A percentile compares a stretch with the other conserved stretches of the same genome.
phyloP scores from a whole-genome alignment of 2,888 invertebrate genomes.

The Drosophila antonietae region DNA sequence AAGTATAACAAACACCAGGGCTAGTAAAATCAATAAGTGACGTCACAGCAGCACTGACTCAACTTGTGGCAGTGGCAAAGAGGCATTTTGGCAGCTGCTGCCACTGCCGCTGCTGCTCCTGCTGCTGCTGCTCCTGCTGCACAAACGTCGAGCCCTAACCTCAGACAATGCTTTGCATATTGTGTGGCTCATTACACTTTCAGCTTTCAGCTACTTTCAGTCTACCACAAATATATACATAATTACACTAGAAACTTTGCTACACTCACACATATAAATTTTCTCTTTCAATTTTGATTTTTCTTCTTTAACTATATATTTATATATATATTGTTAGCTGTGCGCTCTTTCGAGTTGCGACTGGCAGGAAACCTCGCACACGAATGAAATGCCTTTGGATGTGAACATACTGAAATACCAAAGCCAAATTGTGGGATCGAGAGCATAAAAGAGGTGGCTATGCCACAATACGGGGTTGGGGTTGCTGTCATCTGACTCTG shows the following conservation, averaged over 20 bases:
- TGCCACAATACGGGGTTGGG: slow-evolving; percentile 9
- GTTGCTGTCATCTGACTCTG: slow-evolving; percentile 3
- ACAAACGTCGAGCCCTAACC: slow-evolving; percentile 46
- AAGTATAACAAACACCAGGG: slow-evolving; percentile 36
- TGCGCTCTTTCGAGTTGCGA: slow-evolving; percentile 33
- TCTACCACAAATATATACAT: background rate
- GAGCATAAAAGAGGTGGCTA: slow-evolving; percentile 43
- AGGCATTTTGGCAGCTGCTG: slow-evolving; percentile 9
- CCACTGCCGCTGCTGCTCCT: background rate
- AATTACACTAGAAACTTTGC: background rate
- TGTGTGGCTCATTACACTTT: slow-evolving; percentile 14
- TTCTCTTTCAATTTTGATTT: background rate
- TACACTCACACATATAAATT: slow-evolving; percentile 21
- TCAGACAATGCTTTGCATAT: slow-evolving; percentile 45
- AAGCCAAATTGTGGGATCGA: slow-evolving; percentile 53
- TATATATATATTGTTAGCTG: slow-evolving; percentile 3
- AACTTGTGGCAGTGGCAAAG: slow-evolving; percentile 41
- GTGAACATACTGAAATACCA: slow-evolving; percentile 37
- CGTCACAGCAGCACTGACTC: slow-evolving; percentile 55
- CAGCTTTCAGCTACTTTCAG: background rate
- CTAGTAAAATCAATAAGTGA: slow-evolving; percentile 63
- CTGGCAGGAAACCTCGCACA: slow-evolving; percentile 51
- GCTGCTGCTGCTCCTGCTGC: background rate
- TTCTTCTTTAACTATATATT: background rate
- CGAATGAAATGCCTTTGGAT: slow-evolving; percentile 57